A percentile compares a stretch with the other conserved stretches of the same genome.
Evolutionary conservation across 2,113 vertebrate species (phyloP).

Genomic region (Nyctereutes procyonoides): DNA sequence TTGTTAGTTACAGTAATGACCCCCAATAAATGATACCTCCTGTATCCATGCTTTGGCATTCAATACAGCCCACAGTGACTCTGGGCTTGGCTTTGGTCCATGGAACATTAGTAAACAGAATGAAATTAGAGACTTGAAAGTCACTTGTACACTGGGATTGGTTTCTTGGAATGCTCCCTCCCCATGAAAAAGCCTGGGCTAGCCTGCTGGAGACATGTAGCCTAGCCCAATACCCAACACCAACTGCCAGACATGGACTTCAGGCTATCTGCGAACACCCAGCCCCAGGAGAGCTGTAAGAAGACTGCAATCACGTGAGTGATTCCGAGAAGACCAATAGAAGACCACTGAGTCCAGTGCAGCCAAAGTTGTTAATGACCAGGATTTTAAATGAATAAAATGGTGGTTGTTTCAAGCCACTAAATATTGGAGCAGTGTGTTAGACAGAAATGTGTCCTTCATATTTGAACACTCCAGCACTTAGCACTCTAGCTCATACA

Average conservation of each 20-base stretch:
- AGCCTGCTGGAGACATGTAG: neutral
- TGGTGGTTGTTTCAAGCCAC: neutral
- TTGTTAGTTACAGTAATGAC: neutral
- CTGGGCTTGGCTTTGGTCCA: neutral
- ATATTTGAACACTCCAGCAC: neutral
- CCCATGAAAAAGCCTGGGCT: neutral
- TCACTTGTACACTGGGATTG: neutral
- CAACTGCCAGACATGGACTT: neutral
- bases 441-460: neutral
- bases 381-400: neutral
- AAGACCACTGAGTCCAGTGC: neutral
- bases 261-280: neutral
- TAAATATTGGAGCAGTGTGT: neutral
- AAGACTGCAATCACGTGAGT: neutral
- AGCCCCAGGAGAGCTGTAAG: neutral
- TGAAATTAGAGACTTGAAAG: neutral
- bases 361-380: neutral
- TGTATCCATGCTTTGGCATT: neutral
- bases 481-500: neutral
- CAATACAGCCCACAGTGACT: neutral
- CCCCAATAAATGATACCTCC: neutral
- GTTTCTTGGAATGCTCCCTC: neutral
- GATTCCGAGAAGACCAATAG: neutral
- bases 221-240: neutral
- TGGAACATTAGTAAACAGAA: neutral